Evolutionary conservation across 2,888 invertebrate genomes (phyloP), one percentile per base, ranked within the genome.

Genomic region (Lasioglossum leucozonium): DNA sequence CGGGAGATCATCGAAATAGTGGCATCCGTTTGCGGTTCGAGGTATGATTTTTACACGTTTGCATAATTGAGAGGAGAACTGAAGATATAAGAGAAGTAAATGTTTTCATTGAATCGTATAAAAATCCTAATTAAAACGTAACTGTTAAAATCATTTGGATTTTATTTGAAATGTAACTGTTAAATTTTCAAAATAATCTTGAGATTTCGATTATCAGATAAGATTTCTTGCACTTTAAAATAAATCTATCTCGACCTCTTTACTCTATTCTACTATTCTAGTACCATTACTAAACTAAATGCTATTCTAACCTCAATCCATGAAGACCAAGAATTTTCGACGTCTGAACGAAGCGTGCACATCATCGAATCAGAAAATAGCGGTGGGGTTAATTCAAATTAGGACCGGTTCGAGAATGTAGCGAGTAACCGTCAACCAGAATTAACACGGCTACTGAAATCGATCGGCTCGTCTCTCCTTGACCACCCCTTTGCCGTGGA

Each of bases 1-100:
- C 85, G 88, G 83, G 78, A 76, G 85, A 85, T 88, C 82, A 81
- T 62, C 83, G 84, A 82, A 89, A 85, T 78, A 74, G 78, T 67
- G 74, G 83, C 80, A 86, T 90, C 88, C 87, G 88, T 77, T 82
- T 77, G 81, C 77, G 51, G 44, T 22, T 30, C 47, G 13, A 44
- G 34, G 11, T 40, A 22, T 40, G 11, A 11, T 10, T 69, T n/a
- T 10, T 69, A 40, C 13, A 11, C 8, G 4, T 40, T 40, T 5
- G 69, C 37, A 11, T 69, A 40, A 69, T 69, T 13, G 69, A 11
- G 40, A 13, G 11, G 4, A 44, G 44, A 4, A 44, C 44, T 44
- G 5, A 44, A 44, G 16, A 44, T 4, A 44, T 16, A 44, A 44
- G 16, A 16, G 4, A 44, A 42, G 3, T 42, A 42, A 11, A 0